Evolutionary conservation across 2,888 invertebrate species (phyloP), one percentile per base, ranked within the genome.

Genomic region (Stenodera caucasica): DNA sequence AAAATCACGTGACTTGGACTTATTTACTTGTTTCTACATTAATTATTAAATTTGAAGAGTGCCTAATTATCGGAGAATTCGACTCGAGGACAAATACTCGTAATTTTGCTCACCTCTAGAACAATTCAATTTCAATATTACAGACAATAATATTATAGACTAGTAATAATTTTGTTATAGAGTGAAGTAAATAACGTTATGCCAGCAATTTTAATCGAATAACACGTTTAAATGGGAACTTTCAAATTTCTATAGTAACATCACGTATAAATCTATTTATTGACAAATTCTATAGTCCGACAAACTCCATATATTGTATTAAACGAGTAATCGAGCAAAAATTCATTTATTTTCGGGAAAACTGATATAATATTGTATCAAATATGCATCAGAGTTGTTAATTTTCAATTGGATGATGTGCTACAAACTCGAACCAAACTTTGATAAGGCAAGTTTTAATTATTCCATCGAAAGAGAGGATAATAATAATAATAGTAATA

Each of bases 21-120:
- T n/a, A n/a, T n/a, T n/a, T n/a, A n/a, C n/a, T n/a, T n/a, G 8
- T 51, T 26, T 18, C 52, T 14, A 52, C 52, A 52, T 52, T 52
- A 52, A 52, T 52, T 52, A 52, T n/a, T n/a, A n/a, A 52, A 32
- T 52, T 52, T 52, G 52, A 52, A 18, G 14, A 32, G 52, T 52
- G 33, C 32, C 32, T 52, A 52, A 52, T 52, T 14, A 52, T 52
- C 32, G 32, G 15, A 52, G 52, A 32, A 33, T 52, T 23, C 52
- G 21, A 33, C 30, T 52, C 32, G n/a, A 52, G 32, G 32, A 15
- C 32, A 52, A 52, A 52, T 52, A 52, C 52, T 52, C 15, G 52
- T 32, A 12, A 52, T 52, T 52, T 29, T n/a, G 53, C 52, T 58
- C 11, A 9, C n/a, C n/a, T n/a, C n/a, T n/a, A n/a, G n/a, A n/a